Base-by-base conservation (phyloP, 2,113 vertebrate species). In the Anser cygnoides region DNA sequence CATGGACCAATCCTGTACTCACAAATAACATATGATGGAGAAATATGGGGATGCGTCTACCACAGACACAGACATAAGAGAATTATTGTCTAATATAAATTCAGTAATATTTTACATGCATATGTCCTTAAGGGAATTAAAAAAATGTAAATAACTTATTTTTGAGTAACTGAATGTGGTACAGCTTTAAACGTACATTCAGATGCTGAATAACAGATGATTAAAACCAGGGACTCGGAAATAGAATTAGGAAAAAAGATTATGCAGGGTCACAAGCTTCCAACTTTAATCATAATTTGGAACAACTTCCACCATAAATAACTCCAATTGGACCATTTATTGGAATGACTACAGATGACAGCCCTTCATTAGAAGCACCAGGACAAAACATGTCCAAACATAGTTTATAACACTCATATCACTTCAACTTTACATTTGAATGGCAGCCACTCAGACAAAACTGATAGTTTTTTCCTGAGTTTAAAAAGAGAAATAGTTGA, bases 391-490 rank as follows among this genome's bases (percentile, higher is more conserved):
- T 37, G 55, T 61, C 33, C 33, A 61, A 57, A 44, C 44, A 37
- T 82, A 61, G 57, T 37, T 84, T 66, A 28, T 7, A 87, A 62
- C 4, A 12, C 16, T 35, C 59, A 10, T 57, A 74, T 62, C 74
- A 74, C 35, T 28, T 70, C 50, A 59, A 90, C 57, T 43, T 93
- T 74, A 71, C 65, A 84, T 80, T 65, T 95, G 68, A 90, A 96
- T 77, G 35, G 35, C 55, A 74, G 49, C 28, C 25, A 72, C 43
- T 90, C 21, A 57, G 72, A n/a, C 25, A 52, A 35, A 31, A 44
- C 44, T 77, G 44, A 90, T 50, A 37, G 20, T 41, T 49, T 73
- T 92, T 79, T 80, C 66, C 66, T 3, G 2, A 89, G 43, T 87
- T 37, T 59, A 84, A 79, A 87, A 65, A 10, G 10, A 77, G 43